Evolutionary conservation across 2,113 vertebrate species (phyloP).

Genomic region (Lepus europaeus): DNA sequence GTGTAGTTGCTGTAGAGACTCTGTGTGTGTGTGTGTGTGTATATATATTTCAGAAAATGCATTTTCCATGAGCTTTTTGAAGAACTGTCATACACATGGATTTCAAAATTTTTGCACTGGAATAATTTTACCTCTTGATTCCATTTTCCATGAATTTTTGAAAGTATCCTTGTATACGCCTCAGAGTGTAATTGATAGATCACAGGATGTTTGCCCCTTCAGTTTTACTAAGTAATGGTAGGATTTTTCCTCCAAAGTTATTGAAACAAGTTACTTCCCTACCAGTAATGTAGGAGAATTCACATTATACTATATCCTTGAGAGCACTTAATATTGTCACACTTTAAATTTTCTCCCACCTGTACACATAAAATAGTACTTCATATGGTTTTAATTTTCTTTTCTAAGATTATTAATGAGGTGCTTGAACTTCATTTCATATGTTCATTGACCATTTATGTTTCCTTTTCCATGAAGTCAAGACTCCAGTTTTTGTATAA

Average conservation of each 20-base stretch:
- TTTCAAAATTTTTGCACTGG: no score
- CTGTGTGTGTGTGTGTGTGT: not conserved
- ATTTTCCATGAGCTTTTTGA: no score
- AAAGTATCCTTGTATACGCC: not conserved
- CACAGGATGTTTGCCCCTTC: not conserved
- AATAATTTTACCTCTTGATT: no score
- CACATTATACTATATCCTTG: not conserved
- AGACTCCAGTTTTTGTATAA: not conserved
- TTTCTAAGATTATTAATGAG: constrained; percentile 29
- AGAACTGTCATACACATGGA: no score
- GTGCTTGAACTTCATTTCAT: constrained; percentile 7
- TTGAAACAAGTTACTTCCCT: not conserved
- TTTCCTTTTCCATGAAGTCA: constrained; percentile 8
- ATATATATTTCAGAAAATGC: no score
- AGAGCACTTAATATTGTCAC: not conserved
- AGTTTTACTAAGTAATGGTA: not conserved
- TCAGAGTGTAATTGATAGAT: not conserved
- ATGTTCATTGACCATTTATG: not conserved
- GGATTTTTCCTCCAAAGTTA: not conserved
- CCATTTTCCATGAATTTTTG: no score
- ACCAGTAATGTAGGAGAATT: not conserved
- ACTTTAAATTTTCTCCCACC: not conserved
- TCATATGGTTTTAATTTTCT: constrained; percentile 31
- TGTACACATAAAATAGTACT: not conserved
- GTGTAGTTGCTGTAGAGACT: not conserved